Conservation (phyloP, 2,797 vertebrate genomes). For the Hybognathus amarus region DNA sequence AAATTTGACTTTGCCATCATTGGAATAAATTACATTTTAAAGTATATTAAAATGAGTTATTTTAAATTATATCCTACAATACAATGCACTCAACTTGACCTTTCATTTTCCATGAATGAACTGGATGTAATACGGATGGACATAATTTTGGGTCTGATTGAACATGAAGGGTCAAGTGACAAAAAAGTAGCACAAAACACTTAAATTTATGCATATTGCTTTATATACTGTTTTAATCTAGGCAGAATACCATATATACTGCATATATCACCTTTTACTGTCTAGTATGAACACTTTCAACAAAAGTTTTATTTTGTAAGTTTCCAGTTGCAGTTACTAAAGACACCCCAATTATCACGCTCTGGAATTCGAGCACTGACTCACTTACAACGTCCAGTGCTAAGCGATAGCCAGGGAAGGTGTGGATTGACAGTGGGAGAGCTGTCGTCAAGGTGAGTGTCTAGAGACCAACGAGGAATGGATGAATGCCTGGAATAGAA, state of each 20-base stretch:
- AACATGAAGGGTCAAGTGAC: not conserved
- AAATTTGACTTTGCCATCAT: too few relatives aligned
- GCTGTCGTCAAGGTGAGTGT: constrained; percentile 35
- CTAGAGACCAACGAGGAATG: constrained; percentile 22
- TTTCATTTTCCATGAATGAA: too few relatives aligned
- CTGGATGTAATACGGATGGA: too few relatives aligned
- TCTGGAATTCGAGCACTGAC: not conserved
- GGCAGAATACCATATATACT: not conserved
- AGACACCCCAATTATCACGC: constrained; percentile 7
- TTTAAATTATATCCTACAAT: too few relatives aligned
- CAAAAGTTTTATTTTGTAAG: not conserved
- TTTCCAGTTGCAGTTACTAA: not conserved
- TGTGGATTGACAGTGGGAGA: constrained; percentile 13
- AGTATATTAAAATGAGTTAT: too few relatives aligned
- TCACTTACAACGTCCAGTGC: not conserved
- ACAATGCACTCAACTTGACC: too few relatives aligned
- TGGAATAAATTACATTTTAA: too few relatives aligned
- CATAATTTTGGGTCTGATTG: too few relatives aligned
- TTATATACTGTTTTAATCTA: not conserved
- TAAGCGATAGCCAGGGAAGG: constrained; percentile 27
- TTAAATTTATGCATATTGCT: not conserved
- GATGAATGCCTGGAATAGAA: constrained; percentile 42
- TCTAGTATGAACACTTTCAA: not conserved
- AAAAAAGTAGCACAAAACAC: not conserved
- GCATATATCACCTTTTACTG: not conserved